A percentile compares a stretch with the other conserved stretches of the same genome.
Conservation (phyloP, 2,797 vertebrate species). For the Hippocampus kuda region DNA sequence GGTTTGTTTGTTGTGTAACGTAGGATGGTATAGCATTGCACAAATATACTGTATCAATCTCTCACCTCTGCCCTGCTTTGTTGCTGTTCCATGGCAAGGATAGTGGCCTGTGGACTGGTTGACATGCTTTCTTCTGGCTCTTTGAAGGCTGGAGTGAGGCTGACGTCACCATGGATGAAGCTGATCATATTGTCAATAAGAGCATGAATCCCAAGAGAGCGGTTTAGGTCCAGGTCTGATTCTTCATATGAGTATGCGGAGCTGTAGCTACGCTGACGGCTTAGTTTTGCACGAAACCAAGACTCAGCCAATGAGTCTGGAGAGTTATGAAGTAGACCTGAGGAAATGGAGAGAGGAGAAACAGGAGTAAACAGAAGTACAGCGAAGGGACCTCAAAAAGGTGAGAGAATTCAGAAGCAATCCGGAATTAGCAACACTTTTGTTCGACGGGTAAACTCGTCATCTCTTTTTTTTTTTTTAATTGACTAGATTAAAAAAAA, state of each 20-base stretch:
- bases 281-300: constrained; percentile 80
- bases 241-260: constrained; percentile 78
- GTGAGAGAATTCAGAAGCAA: too few species aligned
- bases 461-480: too few species aligned
- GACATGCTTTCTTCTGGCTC: constrained; percentile 93
- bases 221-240: constrained; percentile 80
- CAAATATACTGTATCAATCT: background rate
- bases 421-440: too few species aligned
- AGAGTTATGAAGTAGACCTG: constrained; percentile 62
- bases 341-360: constrained; percentile 2
- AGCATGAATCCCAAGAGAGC: constrained; percentile 80
- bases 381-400: too few species aligned
- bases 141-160: constrained; percentile 83
- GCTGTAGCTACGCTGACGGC: constrained; percentile 73
- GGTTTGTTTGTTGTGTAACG: background rate
- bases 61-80: constrained; percentile 87
- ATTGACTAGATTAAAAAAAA: too few species aligned
- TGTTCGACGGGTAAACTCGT: too few species aligned
- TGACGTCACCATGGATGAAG: constrained; percentile 91
- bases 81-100: constrained; percentile 94
- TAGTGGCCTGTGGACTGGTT: constrained; percentile 84
- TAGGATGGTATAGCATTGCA: background rate
- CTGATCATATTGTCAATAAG: constrained; percentile 90
- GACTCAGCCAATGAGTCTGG: constrained; percentile 77
- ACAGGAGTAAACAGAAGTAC: background rate